phyloP scores from a whole-genome alignment of 2,113 vertebrate genomes.

The Carassius carassius region DNA sequence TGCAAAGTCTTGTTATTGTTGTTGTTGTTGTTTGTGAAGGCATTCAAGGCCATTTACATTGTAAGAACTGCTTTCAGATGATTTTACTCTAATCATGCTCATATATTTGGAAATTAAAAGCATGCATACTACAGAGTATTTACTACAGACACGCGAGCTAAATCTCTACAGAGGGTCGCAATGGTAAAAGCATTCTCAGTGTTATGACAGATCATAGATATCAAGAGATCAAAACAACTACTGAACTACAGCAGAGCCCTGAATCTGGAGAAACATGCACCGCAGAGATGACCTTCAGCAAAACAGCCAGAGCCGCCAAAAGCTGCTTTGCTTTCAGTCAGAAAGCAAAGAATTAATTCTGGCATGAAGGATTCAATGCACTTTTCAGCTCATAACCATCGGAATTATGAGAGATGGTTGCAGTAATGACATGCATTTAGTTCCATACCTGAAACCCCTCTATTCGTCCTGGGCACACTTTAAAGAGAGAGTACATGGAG shows the following conservation, averaged over 20 bases:
- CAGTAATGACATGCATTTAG: constrained; percentile 90
- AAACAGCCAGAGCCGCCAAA: constrained; percentile 43
- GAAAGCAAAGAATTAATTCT: constrained; percentile 74
- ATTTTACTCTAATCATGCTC: background rate
- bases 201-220: background rate
- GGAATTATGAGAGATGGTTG: constrained; percentile 83
- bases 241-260: background rate
- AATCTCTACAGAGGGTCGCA: background rate
- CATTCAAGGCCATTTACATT: background rate
- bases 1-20: background rate
- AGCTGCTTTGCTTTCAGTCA: constrained; percentile 64
- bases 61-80: background rate
- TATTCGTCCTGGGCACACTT: constrained; percentile 98
- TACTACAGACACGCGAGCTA: constrained; percentile 16
- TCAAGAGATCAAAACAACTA: background rate
- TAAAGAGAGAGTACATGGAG: constrained; percentile 87
- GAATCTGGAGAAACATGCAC: constrained; percentile 9
- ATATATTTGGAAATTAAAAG: background rate
- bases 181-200: constrained; percentile 13
- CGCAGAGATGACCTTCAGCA: constrained; percentile 21
- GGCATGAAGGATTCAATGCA: constrained; percentile 73
- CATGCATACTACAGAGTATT: constrained; percentile 24
- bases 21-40: background rate
- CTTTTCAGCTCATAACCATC: constrained; percentile 76
- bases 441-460: constrained; percentile 93